phyloP scores from a whole-genome alignment of 2,888 invertebrate species.

The Epirrhoe tristata region DNA sequence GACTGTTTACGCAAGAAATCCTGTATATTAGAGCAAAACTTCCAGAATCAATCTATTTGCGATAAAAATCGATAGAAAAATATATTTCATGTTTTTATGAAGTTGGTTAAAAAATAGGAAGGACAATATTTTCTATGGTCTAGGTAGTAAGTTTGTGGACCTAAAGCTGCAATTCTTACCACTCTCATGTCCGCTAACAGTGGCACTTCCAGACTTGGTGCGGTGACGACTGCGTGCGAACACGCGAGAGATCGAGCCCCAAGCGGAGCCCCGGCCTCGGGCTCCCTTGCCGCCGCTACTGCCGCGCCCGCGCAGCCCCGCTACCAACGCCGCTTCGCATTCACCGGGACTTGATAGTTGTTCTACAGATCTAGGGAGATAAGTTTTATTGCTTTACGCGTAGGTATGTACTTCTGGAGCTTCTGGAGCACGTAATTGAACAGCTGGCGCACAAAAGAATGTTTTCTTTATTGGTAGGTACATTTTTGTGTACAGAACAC shows the following conservation, averaged over 20 bases:
- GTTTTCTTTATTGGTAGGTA: no score
- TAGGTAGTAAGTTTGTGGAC: no score
- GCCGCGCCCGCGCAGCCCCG: slow-evolving; percentile 70
- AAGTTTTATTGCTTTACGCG: background rate
- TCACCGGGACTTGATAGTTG: slow-evolving; percentile 93
- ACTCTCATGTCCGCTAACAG: slow-evolving; percentile 88
- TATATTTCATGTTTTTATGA: no score
- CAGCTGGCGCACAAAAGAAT: no score
- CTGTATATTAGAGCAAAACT: no score
- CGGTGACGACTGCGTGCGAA: slow-evolving; percentile 94
- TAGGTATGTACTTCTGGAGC: no score
- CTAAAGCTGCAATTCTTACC: slow-evolving; percentile 65
- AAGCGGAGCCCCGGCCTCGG: slow-evolving; percentile 90
- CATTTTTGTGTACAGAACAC: no score
- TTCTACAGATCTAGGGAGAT: slow-evolving; percentile 88
- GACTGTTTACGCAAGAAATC: no score
- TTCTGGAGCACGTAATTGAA: no score
- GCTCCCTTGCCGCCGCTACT: slow-evolving; percentile 67
- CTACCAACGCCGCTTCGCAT: slow-evolving; percentile 87
- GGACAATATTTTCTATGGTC: background rate
- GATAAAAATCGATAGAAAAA: no score
- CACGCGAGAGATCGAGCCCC: slow-evolving; percentile 96
- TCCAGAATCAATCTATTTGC: no score
- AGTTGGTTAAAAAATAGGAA: no score
- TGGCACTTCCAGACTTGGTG: slow-evolving; percentile 88